A percentile compares a stretch with the other conserved stretches of the same genome.
Conservation (phyloP, 2,888 invertebrate species). For the Arge pagana region DNA sequence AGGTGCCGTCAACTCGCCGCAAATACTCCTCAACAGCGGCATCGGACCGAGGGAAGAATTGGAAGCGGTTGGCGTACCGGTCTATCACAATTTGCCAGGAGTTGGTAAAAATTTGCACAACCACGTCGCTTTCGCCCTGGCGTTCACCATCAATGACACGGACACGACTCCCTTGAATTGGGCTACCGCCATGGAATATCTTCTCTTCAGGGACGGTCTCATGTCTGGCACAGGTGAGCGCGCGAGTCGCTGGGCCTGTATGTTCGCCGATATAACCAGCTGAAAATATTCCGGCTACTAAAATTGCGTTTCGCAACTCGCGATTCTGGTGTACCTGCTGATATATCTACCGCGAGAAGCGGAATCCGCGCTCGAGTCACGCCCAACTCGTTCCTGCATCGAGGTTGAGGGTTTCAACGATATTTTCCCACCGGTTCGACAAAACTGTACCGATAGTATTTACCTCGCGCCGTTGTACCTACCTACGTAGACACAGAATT, state of each 20-base stretch:
- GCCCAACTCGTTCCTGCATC: neutral
- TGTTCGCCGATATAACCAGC: constrained; percentile 57
- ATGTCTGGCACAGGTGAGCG: constrained; percentile 85
- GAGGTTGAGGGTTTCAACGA: neutral
- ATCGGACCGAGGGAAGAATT: constrained; percentile 80
- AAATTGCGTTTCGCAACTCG: too few species aligned
- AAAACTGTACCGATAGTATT: too few species aligned
- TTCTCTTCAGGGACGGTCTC: constrained; percentile 83
- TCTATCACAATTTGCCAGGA: constrained; percentile 75
- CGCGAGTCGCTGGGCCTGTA: too few species aligned
- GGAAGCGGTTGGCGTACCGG: constrained; percentile 64
- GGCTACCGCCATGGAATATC: constrained; percentile 91
- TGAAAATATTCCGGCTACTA: constrained; percentile 55
- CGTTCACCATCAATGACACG: constrained; percentile 81
- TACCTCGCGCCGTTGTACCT: too few species aligned
- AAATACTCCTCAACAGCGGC: constrained; percentile 88
- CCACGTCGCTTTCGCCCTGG: constrained; percentile 80
- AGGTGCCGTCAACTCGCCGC: constrained; percentile 93
- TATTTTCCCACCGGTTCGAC: neutral
- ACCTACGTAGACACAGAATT: too few species aligned
- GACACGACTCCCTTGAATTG: constrained; percentile 86
- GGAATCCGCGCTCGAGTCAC: neutral
- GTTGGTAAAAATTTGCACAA: constrained; percentile 87
- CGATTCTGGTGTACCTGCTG: constrained; percentile 28
- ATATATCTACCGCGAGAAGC: neutral